A percentile compares a stretch with the other conserved stretches of the same genome.
Conservation (phyloP, 2,888 invertebrate genomes). For the Eristalinus aeneus region DNA sequence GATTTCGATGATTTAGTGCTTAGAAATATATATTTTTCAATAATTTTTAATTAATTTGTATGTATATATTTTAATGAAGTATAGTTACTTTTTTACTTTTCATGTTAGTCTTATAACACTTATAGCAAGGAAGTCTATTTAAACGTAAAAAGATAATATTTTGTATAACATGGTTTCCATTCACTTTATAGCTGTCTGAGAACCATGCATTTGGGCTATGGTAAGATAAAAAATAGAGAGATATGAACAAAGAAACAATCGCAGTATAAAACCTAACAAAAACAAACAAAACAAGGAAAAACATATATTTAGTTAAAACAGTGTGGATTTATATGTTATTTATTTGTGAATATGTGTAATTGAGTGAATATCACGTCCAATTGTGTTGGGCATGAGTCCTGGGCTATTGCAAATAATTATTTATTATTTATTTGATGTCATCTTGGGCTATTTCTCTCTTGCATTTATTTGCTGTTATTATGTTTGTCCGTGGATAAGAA, state of each 20-base stretch:
- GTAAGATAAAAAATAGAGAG: slow-evolving; percentile 15
- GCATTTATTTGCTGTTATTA: slow-evolving; percentile 34
- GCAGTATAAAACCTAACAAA: background rate
- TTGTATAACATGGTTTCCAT: slow-evolving; percentile 28
- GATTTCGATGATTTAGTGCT: slow-evolving; percentile 62
- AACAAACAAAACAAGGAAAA: background rate
- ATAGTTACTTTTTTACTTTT: background rate
- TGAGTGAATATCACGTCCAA: slow-evolving; percentile 34
- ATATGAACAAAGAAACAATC: background rate
- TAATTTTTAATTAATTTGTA: slow-evolving; percentile 2
- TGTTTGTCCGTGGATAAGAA: slow-evolving; percentile 11
- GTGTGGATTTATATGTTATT: slow-evolving; percentile 18
- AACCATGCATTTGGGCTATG: slow-evolving; percentile 60
- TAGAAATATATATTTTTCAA: slow-evolving; percentile 18
- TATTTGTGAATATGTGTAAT: slow-evolving; percentile 24
- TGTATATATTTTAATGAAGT: background rate
- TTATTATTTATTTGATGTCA: slow-evolving; percentile 1
- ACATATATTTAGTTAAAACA: background rate
- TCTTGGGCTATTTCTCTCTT: slow-evolving; percentile 20
- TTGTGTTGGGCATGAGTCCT: slow-evolving; percentile 40
- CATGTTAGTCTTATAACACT: background rate
- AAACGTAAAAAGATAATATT: slow-evolving; percentile 35
- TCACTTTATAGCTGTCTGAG: background rate
- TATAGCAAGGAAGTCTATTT: background rate
- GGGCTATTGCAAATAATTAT: slow-evolving; percentile 68